A percentile compares a stretch with the other conserved stretches of the same genome.
These are phyloP conservation scores for Ceraclea dissimilis DNA, from an alignment of 2,888 invertebrate species.

Conservation along the genomic window DNA sequence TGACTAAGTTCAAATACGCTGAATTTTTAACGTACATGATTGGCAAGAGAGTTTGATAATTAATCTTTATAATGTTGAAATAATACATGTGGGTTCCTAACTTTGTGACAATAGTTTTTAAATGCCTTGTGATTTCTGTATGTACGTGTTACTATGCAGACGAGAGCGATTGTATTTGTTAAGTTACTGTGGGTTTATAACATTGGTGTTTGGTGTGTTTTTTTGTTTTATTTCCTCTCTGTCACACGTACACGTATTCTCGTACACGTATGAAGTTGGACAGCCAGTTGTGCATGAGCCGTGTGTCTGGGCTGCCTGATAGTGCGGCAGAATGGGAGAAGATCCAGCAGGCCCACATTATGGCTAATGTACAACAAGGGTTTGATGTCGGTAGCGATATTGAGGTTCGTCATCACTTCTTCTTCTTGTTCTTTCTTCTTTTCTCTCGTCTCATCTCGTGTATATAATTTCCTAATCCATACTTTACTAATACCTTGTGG, in stretches of 20 bases:
- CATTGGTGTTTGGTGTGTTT: conserved; percentile 5
- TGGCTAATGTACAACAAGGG: conserved; percentile 87
- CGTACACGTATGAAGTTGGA: conserved; percentile 29
- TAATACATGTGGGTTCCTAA: no score
- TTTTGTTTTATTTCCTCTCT: conserved; percentile 2
- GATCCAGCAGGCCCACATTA: conserved; percentile 81
- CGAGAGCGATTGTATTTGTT: no score
- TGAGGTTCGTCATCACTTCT: conserved; percentile 42
- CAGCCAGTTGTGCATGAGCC: conserved; percentile 34
- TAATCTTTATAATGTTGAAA: no score
- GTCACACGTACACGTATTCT: background rate
- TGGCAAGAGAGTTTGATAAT: no score
- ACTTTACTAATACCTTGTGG: no score
- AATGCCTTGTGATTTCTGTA: no score
- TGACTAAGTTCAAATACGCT: background rate
- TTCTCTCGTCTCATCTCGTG: background rate
- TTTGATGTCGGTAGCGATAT: conserved; percentile 86
- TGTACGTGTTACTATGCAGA: no score
- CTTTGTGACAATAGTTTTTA: no score
- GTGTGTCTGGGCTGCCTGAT: conserved; percentile 28
- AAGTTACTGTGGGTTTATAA: background rate
- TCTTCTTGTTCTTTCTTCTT: background rate
- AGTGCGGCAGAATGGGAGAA: conserved; percentile 82
- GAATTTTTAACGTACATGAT: background rate
- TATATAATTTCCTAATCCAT: background rate